Evolutionary conservation across 2,113 vertebrate genomes (phyloP), one percentile per base, ranked within the genome.

Genomic region (Tragulus kanchil): DNA sequence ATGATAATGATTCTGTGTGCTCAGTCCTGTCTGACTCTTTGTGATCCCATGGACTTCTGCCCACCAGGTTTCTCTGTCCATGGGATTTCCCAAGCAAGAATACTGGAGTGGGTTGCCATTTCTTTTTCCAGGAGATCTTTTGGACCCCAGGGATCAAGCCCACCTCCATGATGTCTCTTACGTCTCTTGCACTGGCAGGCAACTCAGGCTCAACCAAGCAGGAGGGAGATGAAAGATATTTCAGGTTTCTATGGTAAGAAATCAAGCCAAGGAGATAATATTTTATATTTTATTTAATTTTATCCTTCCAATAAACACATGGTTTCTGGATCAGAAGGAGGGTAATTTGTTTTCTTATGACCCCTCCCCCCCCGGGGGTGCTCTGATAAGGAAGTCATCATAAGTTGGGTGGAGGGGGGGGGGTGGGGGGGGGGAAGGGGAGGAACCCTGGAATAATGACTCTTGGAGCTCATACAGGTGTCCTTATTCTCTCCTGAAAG

Each of bases 281-380:
- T 26, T 92, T 64, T 81, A 3, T 90, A 64, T 83, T 92, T 56
- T 69, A 71, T 28, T 92, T 87, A 52, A 58, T 67, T 95, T 95
- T 56, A 78, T 67, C 16, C 19, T 93, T 95, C 23, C 0, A 25
- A 7, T 25, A 58, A 45, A 65, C 17, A 54, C 2, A 83, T 7
- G 1, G 19, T 83, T 89, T 92, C 48, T 54, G 45, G 45, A 61
- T 36, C 25, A 69, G 73, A 78, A 25, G 19, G 3, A 23, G 36
- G 16, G 17, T 3, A 15, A 13, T 61, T 16, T 28, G 62, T 25
- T 28, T 36, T 31, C 54, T 50, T 45, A 25, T 11, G 3, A 0
- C 25, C n/a, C n/a, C 7, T 64, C 45, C 42, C 7, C 82, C 15
- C 19, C 16, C 58, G 3, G 7, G 65, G 61, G 25, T 3, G 9